Evolutionary conservation across 2,113 vertebrate genomes (phyloP), one percentile per base, ranked within the genome.

Genomic region (Oxygymnocypris stewartii): DNA sequence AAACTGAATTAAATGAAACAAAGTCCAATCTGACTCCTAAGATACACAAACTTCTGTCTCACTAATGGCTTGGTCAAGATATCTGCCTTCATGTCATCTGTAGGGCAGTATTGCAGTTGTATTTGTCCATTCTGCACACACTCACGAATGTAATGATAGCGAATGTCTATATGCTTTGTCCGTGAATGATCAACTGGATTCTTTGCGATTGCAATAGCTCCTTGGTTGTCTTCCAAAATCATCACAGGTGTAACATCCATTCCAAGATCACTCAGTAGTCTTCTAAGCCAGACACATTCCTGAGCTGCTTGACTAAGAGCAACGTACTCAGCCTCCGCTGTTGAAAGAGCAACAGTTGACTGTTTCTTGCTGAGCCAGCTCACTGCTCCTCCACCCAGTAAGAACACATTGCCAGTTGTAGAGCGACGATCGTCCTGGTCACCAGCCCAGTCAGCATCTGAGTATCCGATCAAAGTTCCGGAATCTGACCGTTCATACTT

Each of bases 91-190:
- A 31, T 31, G 28, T 31, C 28, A 31, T 31, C 28, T 31, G 28
- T 31, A 31, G 28, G 28, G 28, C 28, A 31, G 28, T 31, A 31
- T 31, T 31, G 28, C 28, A 31, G 28, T 31, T 31, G 28, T 31
- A 31, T 31, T 31, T 31, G 28, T 31, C 28, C 73, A 84, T 84
- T 61, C 51, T 84, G 80, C 61, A 82, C 80, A 82, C 63, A 69
- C 59, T 75, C 69, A 84, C 18, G 35, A 18, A 74, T 84, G 82
- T 75, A 84, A 44, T 84, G 44, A 18, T 84, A 57, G 35, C 31
- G 28, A 84, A 75, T 84, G 51, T 84, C 82, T 59, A 75, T 84
- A 71, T 84, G 83, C 2, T 84, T 84, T 7, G 71, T 84, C 31
- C 35, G 76, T 75, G 49, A 76, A 42, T 79, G 59, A 37, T 79